These are phyloP conservation scores for Sitophilus oryzae DNA, from an alignment of 1,140 invertebrate genomes.

Conservation along the genomic window DNA sequence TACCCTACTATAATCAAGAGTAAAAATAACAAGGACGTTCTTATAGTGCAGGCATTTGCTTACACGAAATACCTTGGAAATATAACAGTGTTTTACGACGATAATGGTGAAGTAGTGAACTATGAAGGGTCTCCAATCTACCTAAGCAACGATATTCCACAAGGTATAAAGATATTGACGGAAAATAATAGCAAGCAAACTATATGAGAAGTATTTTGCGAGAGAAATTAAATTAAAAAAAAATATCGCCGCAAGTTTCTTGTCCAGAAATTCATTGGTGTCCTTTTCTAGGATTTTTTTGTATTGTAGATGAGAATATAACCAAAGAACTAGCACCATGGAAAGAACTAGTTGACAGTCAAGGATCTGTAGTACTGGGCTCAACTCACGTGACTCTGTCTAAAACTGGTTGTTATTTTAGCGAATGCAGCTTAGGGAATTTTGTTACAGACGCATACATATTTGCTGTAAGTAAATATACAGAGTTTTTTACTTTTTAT, in stretches of 20 bases:
- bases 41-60: constrained; percentile 65
- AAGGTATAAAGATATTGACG: constrained; percentile 54
- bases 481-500: neutral
- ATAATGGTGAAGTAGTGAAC: constrained; percentile 58
- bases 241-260: no score
- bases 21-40: constrained; percentile 50
- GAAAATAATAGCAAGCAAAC: no score
- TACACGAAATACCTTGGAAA: constrained; percentile 71
- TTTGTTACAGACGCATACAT: constrained; percentile 68
- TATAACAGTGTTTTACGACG: constrained; percentile 66
- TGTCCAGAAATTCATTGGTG: no score
- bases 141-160: constrained; percentile 54
- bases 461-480: constrained; percentile 46
- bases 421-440: constrained; percentile 72
- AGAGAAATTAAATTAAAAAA: no score
- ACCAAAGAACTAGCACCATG: constrained; percentile 52
- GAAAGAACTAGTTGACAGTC: constrained; percentile 52
- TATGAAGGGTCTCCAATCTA: constrained; percentile 73
- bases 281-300: no score
- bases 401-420: constrained; percentile 50
- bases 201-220: no score
- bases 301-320: constrained; percentile 40
- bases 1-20: constrained; percentile 47
- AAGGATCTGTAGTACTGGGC: constrained; percentile 54
- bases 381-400: constrained; percentile 51